Evolutionary conservation across 2,888 invertebrate species (phyloP), one percentile per base, ranked within the genome.

Genomic region (Hedychridium roseum): DNA sequence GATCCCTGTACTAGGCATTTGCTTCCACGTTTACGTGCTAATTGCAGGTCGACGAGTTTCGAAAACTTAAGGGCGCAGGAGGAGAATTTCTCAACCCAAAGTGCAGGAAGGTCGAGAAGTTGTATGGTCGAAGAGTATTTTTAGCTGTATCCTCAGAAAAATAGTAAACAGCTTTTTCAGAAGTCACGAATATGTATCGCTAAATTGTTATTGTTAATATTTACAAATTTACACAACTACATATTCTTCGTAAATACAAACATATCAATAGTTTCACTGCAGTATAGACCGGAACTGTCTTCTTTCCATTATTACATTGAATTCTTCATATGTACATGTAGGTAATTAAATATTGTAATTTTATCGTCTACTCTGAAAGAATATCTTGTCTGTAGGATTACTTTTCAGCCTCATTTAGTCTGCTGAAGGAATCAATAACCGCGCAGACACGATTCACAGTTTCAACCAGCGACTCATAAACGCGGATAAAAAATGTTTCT

Each of bases 31-130:
- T n/a, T n/a, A n/a, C n/a, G n/a, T 27, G 12, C 11, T 5, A 15
- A 39, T 50, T 51, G 0, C 18, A 74, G 71, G 6, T 73, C 1
- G 43, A 53, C 2, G 61, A 60, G 37, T 74, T 74, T 30, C 66
- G 73, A n/a, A 64, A 63, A 27, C 23, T 74, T 7, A 55, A 53
- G 2, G 12, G 67, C 23, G 27, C 32, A 7, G 36, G 60, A 5
- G 62, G 60, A 3, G 2, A 45, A 2, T 14, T 14, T 5, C 66
- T 74, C 42, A 42, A 42, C 11, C n/a, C 50, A 0, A 73, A 74
- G 35, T 37, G 50, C 17, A 56, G 60, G 16, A 28, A 54, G 1
- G 30, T 52, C 9, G 66, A 69, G 37, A 43, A 18, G 2, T 40
- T 70, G 2, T 44, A 52, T 3, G 60, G 57, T 3, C 46, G 68